Evolutionary conservation across 2,888 invertebrate genomes (phyloP).

Genomic region (Uropetala carovei): DNA sequence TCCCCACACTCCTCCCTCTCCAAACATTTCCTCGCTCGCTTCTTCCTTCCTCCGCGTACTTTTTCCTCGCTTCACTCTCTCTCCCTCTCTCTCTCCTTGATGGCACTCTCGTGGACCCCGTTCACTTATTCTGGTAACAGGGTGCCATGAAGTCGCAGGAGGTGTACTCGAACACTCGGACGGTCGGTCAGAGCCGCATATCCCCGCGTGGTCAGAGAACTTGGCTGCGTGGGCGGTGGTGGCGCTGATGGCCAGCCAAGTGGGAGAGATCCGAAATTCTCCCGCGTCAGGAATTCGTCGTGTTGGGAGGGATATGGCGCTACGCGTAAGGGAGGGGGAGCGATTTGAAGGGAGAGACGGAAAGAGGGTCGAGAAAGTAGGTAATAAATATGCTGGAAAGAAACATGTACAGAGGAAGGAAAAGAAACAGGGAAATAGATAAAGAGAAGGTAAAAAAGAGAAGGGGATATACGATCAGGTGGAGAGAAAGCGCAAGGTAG

Average conservation of each 20-base stretch:
- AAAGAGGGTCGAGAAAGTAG: too few relatives aligned
- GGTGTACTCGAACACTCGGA: neutral
- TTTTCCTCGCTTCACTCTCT: neutral
- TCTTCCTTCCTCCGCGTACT: neutral
- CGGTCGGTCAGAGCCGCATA: neutral
- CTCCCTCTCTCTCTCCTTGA: constrained; percentile 20
- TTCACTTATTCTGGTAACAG: constrained; percentile 60
- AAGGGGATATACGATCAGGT: too few relatives aligned
- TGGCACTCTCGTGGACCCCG: constrained; percentile 61
- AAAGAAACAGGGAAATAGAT: too few relatives aligned
- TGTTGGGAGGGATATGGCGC: too few relatives aligned
- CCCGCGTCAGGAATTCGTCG: neutral
- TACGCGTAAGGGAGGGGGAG: neutral
- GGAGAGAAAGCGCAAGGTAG: too few relatives aligned
- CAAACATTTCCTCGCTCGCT: neutral
- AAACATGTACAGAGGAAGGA: too few relatives aligned
- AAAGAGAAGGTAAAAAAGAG: too few relatives aligned
- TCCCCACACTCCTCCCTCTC: neutral
- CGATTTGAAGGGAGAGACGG: neutral
- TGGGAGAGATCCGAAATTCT: neutral
- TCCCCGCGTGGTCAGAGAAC: constrained; percentile 23
- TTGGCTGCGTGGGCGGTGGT: constrained; percentile 34
- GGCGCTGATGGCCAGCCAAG: constrained; percentile 14
- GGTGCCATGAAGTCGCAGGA: constrained; percentile 29
- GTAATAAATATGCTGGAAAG: too few relatives aligned